Percentiles rank a stretch among this genome's conserved stretches.
phyloP scores from a whole-genome alignment of 2,797 vertebrate genomes.

The Lerista edwardsae region DNA sequence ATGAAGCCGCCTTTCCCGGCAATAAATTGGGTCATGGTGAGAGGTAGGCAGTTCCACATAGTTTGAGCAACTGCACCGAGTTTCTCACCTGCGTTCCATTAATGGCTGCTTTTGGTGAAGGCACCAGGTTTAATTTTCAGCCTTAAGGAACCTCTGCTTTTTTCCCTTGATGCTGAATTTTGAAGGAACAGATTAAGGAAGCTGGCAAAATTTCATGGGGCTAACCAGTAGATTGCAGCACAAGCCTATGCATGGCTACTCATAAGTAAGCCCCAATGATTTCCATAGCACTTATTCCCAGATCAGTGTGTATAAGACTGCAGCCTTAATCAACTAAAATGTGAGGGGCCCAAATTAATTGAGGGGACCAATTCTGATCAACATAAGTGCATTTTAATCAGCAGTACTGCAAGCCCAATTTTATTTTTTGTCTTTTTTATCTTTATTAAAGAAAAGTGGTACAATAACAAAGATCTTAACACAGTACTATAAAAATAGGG shows the following conservation, averaged over 20 bases:
- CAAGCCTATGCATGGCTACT: too few relatives aligned
- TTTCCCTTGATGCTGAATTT: neutral
- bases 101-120: neutral
- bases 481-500: too few relatives aligned
- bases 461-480: too few relatives aligned
- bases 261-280: too few relatives aligned
- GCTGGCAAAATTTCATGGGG: neutral
- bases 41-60: neutral
- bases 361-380: too few relatives aligned
- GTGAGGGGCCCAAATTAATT: too few relatives aligned
- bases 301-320: too few relatives aligned
- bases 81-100: neutral
- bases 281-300: too few relatives aligned
- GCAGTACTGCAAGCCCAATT: neutral
- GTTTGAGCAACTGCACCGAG: neutral
- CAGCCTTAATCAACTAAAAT: too few relatives aligned
- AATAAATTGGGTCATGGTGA: neutral
- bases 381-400: neutral
- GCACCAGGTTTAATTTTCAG: too few relatives aligned
- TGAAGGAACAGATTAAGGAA: neutral
- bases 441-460: too few relatives aligned
- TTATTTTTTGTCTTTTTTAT: too few relatives aligned
- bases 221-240: neutral
- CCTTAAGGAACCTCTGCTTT: neutral
- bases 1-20: neutral